phyloP scores from a whole-genome alignment of 1,140 invertebrate species.

The Riptortus pedestris region DNA sequence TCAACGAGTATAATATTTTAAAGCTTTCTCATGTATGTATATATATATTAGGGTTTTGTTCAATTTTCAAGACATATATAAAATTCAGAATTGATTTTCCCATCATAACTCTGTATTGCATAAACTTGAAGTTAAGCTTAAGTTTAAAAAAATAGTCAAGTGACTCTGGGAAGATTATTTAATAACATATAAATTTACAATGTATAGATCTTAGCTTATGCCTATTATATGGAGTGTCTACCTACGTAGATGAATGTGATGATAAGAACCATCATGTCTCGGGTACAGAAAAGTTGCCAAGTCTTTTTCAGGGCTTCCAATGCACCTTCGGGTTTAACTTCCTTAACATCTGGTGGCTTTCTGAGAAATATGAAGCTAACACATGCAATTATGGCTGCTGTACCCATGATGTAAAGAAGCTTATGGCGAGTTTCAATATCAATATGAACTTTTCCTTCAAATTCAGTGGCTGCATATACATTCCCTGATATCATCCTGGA shows the following conservation, averaged over 20 bases:
- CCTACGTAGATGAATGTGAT: conserved; percentile 83
- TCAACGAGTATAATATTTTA: no score
- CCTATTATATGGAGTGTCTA: no score
- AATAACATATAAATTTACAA: no score
- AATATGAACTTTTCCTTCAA: conserved; percentile 35
- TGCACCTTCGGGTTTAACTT: conserved; percentile 44
- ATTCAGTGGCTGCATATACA: conserved; percentile 27
- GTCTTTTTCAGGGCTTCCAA: conserved; percentile 62
- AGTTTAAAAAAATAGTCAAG: no score
- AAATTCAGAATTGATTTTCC: no score
- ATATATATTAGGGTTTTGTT: no score
- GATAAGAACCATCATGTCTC: conserved; percentile 72
- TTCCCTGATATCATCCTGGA: conserved; percentile 30
- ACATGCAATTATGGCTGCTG: conserved; percentile 58
- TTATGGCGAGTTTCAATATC: conserved; percentile 52
- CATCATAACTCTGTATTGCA: no score
- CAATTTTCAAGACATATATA: no score
- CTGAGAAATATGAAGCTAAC: conserved; percentile 54
- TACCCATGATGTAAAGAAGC: conserved; percentile 64
- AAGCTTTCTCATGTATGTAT: no score
- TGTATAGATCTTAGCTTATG: no score
- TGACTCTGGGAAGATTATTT: no score
- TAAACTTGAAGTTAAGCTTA: no score
- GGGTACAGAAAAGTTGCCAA: conserved; percentile 61
- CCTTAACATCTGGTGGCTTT: conserved; percentile 40